Evolutionary conservation across 2,797 vertebrate species (phyloP).

Genomic region (Ambastaia sidthimunki): DNA sequence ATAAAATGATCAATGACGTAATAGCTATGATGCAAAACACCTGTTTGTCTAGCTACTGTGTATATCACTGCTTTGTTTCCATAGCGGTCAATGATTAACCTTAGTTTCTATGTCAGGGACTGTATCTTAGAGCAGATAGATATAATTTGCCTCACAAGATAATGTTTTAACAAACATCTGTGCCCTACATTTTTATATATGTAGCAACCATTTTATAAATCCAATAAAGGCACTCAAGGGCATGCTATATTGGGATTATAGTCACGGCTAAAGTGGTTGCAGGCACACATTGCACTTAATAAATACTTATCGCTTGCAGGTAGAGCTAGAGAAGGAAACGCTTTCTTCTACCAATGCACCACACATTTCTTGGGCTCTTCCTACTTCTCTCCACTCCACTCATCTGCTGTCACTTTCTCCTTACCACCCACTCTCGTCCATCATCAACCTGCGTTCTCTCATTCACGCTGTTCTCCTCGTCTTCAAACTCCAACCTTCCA

Average conservation of each 20-base stretch:
- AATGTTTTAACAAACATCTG: not conserved
- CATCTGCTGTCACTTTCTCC: constrained; percentile 37
- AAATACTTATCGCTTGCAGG: not conserved
- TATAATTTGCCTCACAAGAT: not conserved
- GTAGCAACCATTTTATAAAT: not conserved
- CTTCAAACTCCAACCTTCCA: constrained; percentile 26
- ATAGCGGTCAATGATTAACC: not conserved
- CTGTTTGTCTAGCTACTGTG: not conserved
- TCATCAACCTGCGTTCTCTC: constrained; percentile 27
- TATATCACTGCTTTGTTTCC: not conserved
- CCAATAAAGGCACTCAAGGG: not conserved
- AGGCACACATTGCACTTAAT: not conserved
- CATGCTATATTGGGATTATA: constrained; percentile 6
- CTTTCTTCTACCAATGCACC: constrained; percentile 15
- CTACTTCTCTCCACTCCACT: constrained; percentile 22
- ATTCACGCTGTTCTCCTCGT: constrained; percentile 31
- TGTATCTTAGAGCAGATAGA: not conserved
- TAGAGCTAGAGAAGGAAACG: not conserved
- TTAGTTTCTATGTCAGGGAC: not conserved
- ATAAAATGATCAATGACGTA: not conserved
- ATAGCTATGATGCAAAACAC: not conserved
- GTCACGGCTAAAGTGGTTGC: not conserved
- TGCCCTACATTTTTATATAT: not conserved
- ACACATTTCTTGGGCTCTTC: constrained; percentile 22
- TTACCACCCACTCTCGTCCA: constrained; percentile 38